These are phyloP conservation scores for Amiota mariae DNA, from an alignment of 2,888 invertebrate genomes.

Conservation along the genomic window DNA sequence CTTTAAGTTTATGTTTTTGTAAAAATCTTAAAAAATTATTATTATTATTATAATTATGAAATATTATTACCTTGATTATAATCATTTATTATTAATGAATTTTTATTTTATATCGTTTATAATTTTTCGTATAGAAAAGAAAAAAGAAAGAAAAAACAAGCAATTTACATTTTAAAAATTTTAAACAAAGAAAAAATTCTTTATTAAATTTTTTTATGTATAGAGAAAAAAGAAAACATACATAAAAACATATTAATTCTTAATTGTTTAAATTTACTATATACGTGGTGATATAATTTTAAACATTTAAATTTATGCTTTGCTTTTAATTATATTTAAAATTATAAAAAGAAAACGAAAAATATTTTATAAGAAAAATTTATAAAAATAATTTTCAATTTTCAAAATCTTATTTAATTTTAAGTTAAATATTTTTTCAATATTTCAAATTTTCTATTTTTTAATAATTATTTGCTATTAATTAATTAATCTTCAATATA, in stretches of 20 bases:
- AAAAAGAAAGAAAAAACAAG: neutral
- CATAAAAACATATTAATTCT: constrained; percentile 34
- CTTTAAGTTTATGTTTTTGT: constrained; percentile 58
- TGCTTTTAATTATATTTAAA: neutral
- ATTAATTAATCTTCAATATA: neutral
- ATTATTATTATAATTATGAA: constrained; percentile 25
- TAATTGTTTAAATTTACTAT: constrained; percentile 41
- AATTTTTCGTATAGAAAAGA: constrained; percentile 23
- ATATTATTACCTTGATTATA: neutral
- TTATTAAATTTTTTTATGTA: constrained; percentile 21
- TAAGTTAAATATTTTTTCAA: neutral
- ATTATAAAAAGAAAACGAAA: neutral
- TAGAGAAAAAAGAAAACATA: constrained; percentile 22
- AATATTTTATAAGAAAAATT: no score
- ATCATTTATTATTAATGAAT: constrained; percentile 16
- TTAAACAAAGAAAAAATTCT: constrained; percentile 46
- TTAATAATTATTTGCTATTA: no score
- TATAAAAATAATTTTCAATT: neutral
- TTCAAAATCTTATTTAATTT: neutral
- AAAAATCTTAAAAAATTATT: constrained; percentile 32
- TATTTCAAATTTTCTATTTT: neutral
- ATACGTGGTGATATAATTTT: constrained; percentile 68
- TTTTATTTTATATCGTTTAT: constrained; percentile 19
- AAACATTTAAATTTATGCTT: constrained; percentile 30
- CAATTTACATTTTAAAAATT: constrained; percentile 11